Conservation (phyloP, 35 echinoderm and acorn worm species). For the Lytechinus variegatus region DNA sequence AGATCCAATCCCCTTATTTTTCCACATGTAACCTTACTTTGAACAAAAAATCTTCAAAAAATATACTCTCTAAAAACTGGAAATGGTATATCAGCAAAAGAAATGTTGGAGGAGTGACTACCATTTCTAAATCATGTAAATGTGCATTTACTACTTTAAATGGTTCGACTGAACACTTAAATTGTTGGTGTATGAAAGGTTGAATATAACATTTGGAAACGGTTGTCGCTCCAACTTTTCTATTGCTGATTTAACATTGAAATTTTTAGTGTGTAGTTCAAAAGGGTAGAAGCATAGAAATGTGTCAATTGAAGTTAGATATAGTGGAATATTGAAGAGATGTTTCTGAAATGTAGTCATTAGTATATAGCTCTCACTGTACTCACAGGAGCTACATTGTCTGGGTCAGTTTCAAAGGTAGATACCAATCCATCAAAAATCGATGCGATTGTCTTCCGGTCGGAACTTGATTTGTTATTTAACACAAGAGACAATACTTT, state of each 20-base stretch:
- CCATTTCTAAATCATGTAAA: too few relatives aligned
- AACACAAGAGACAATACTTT: neutral
- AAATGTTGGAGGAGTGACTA: too few relatives aligned
- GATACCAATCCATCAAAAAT: neutral
- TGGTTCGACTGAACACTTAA: too few relatives aligned
- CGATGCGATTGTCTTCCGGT: neutral
- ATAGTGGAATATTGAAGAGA: neutral
- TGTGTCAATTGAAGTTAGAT: neutral
- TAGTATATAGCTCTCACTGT: neutral
- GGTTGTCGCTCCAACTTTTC: too few relatives aligned
- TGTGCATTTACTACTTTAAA: too few relatives aligned
- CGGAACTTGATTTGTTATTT: neutral
- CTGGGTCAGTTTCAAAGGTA: neutral
- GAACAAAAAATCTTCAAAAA: too few relatives aligned
- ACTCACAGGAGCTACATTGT: neutral
- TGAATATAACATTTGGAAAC: too few relatives aligned
- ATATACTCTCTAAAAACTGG: too few relatives aligned
- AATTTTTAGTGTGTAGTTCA: neutral
- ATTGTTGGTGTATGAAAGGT: too few relatives aligned
- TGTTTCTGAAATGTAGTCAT: neutral
- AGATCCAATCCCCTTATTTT: too few relatives aligned
- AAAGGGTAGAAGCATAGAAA: neutral
- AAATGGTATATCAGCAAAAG: too few relatives aligned
- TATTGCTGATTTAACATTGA: neutral
- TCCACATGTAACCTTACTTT: too few relatives aligned